Evolutionary conservation across 2,113 vertebrate genomes (phyloP).

Genomic region (Pavo muticus): DNA sequence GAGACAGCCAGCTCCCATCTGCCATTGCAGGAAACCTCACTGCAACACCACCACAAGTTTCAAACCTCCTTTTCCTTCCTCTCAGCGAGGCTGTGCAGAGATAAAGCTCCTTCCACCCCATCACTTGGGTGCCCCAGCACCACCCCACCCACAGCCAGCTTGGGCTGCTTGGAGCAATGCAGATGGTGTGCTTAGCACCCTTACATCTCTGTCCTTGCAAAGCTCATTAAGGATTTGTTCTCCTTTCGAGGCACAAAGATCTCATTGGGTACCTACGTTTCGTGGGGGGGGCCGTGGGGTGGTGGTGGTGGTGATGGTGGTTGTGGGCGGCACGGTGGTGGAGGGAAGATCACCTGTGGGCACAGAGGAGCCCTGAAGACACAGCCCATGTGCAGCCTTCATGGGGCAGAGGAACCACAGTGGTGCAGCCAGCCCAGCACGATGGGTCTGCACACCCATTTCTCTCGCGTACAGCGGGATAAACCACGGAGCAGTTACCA

Average conservation of each 20-base stretch:
- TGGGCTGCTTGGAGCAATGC: no score
- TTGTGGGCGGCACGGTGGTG: accelerated
- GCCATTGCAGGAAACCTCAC: not conserved
- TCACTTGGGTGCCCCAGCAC: not conserved
- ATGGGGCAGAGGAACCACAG: accelerated
- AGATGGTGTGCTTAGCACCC: not conserved
- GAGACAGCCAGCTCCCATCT: not conserved
- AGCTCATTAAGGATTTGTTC: not conserved
- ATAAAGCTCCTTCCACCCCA: not conserved
- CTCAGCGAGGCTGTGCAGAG: not conserved
- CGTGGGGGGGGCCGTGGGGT: not conserved
- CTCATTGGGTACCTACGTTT: slow-evolving; percentile 26
- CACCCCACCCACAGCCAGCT: accelerated
- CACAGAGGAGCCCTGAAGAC: not conserved
- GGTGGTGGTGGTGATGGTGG: not conserved
- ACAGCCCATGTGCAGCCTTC: not conserved
- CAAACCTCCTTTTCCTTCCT: slow-evolving; percentile 20
- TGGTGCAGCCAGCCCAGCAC: accelerated
- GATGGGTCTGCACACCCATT: accelerated
- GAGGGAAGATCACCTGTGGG: slow-evolving; percentile 35
- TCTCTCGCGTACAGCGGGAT: not conserved
- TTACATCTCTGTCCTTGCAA: not conserved
- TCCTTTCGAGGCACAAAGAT: not conserved
- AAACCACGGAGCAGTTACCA: not conserved
- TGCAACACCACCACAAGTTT: not conserved